Base-by-base conservation (phyloP, 2,888 invertebrate species). In the Calephelis perditalis region DNA sequence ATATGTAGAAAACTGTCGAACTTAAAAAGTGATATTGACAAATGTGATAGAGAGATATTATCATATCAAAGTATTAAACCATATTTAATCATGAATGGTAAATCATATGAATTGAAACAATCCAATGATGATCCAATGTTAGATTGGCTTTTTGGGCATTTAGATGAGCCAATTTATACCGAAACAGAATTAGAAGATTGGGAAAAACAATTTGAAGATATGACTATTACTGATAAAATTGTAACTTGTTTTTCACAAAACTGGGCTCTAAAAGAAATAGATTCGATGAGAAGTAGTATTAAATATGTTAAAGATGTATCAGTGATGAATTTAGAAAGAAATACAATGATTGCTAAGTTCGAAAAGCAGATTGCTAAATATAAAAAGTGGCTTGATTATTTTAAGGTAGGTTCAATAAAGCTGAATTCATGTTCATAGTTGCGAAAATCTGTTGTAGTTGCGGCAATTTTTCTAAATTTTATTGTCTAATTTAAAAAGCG, bases 201-300 rank as follows among this genome's bases (percentile, higher is more conserved):
- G 70, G 81, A 84, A 61, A 78, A 75, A 45, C 72, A 77, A 7
- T 71, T 72, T 45, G 73, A 75, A 44, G 66, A 74, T 15, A 59
- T 70, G 45, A 71, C 68, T 36, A 64, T 52, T 11, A 68, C 59
- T 60, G 67, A 72, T 59, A 75, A 74, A 69, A 70, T 86, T 62
- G 75, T 77, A 7, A 78, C 80, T 0, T 87, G 87, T 69, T 89
- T 87, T 64, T 86, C 88, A n/a, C 83, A 86, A 61, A 67, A 79
- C 64, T 78, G 75, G 71, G 85, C 82, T 4, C 58, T 73, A 3
- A 78, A 76, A 63, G 84, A 86, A 73, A 83, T 87, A 61, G 78
- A 84, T 55, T 82, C 82, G 5, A 76, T 89, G 74, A 66, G 66
- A 0, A 81, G 82, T 58, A 84, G 82, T 67, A 76, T 84, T 12